These are phyloP conservation scores for Dendrocopos noguchii DNA, from an alignment of 2,113 vertebrate species.

Conservation along the genomic window DNA sequence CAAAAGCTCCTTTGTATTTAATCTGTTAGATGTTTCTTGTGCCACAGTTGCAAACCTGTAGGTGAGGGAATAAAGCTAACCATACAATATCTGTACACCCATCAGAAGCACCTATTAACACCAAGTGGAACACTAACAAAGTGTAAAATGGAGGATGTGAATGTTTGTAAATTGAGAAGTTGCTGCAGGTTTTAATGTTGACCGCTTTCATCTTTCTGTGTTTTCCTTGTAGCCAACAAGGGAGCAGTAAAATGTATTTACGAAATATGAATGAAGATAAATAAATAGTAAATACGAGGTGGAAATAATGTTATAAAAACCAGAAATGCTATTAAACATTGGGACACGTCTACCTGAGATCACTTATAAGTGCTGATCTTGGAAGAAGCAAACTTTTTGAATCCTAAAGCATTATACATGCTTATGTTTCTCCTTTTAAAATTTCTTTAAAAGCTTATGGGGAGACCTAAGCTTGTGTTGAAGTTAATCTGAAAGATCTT, in stretches of 20 bases:
- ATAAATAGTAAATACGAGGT: background rate
- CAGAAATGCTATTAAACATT: background rate
- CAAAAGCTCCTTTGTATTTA: background rate
- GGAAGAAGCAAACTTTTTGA: background rate
- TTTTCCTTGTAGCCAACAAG: background rate
- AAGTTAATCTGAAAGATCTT: background rate
- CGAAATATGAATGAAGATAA: background rate
- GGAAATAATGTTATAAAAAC: background rate
- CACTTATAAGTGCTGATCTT: background rate
- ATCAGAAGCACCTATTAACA: background rate
- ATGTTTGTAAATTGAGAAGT: background rate
- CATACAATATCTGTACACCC: background rate
- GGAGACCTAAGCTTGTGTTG: background rate
- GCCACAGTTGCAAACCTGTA: background rate
- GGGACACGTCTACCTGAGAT: background rate
- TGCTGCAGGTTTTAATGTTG: rapidly evolving
- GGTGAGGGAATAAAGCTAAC: background rate
- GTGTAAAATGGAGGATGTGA: background rate
- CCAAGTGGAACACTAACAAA: background rate
- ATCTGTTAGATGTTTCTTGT: background rate
- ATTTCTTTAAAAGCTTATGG: background rate
- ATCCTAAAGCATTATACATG: background rate
- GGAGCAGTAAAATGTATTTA: background rate
- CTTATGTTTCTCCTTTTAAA: background rate
- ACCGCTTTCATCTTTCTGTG: background rate